Base-by-base conservation (phyloP, 1,140 invertebrate genomes). In the Stegodyphus dumicola region DNA sequence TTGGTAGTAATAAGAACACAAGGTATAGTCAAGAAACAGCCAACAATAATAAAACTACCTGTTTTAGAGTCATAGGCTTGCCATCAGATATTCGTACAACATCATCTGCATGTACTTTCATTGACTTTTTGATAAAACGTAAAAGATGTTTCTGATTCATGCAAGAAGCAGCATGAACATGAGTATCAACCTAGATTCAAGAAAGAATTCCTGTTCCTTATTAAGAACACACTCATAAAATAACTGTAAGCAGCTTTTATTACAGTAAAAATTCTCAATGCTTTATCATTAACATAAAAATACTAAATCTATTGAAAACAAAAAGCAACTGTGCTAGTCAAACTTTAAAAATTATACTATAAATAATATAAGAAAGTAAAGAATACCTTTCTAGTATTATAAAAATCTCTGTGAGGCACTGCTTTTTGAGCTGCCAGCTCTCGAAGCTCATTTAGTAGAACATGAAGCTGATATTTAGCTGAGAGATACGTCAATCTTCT, bases 71-170 rank as follows among this genome's bases (percentile, higher is more conserved):
- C 96, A 98, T 97, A 6, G 93, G 92, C 77, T 94, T 93, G 2
- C 94, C 95, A 83, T 94, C 94, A 33, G 92, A 93, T 48, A 93
- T 91, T 67, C 94, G 95, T 5, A 97, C 96, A 33, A 96, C 94
- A 90, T 98, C 97, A 89, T 98, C 94, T 0, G 95, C 94, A 89
- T 96, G 94, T 71, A 94, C 97, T 90, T 98, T 99, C 88, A 99
- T 92, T 0, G 96, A 98, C 91, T 99, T 99, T 92, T 99, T 99
- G 88, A 99, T 99, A 90, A 99, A 99, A 48, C 99, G 94, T 76
- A 99, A 92, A 84, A 99, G 91, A 91, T 99, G 98, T 90, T 99
- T 99, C 91, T 99, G 99, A 91, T 99, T 99, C 99, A 99, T 99
- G 89, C 98, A 99, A 0, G 97, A 98, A 0, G 98, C 97, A 4